Conservation (phyloP, 1,140 invertebrate genomes). For the Zaprionus nigranus region DNA sequence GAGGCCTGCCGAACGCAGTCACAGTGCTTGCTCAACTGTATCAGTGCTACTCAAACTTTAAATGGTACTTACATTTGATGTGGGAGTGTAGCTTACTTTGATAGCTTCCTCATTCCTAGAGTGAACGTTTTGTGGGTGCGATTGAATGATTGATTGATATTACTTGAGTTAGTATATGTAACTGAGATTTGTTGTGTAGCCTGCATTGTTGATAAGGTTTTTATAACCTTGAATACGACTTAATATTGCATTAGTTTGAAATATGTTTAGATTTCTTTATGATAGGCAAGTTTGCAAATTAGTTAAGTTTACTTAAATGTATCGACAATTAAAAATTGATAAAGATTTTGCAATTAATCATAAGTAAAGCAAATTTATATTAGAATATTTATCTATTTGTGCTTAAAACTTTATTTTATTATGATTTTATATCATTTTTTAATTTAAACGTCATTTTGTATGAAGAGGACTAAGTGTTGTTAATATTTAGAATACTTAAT, state of each 20-base stretch:
- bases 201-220: neutral
- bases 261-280: neutral
- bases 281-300: neutral
- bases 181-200: neutral
- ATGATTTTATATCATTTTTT: too few relatives aligned
- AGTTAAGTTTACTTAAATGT: too few relatives aligned
- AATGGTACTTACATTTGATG: conserved; percentile 7
- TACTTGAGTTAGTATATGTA: neutral
- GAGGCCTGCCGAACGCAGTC: conserved; percentile 2
- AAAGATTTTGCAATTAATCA: too few relatives aligned
- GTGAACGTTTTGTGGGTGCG: conserved; percentile 46
- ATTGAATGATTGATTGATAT: conserved; percentile 22
- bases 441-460: too few relatives aligned
- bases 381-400: too few relatives aligned
- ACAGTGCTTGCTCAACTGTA: neutral
- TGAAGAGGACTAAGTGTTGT: too few relatives aligned
- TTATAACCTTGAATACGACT: neutral
- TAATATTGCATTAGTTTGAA: neutral
- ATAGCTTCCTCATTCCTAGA: conserved; percentile 54
- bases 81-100: conserved; percentile 1
- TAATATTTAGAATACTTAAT: neutral
- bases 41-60: conserved; percentile 36
- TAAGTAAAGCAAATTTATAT: too few relatives aligned
- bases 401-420: too few relatives aligned
- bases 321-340: too few relatives aligned